These are phyloP conservation scores for Sapayoa aenigma DNA, from an alignment of 2,113 vertebrate genomes.

Conservation along the genomic window DNA sequence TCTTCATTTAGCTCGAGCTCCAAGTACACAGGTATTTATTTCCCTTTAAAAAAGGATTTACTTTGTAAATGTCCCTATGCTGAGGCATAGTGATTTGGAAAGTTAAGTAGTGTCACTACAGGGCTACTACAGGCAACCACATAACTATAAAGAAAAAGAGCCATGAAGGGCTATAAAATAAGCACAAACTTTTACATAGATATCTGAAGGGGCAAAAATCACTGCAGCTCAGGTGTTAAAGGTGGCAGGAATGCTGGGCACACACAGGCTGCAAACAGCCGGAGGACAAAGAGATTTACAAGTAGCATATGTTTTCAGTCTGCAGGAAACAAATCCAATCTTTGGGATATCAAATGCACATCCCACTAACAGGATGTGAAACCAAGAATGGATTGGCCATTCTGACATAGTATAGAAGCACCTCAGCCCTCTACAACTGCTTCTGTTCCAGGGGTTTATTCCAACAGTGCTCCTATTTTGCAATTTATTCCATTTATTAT, in stretches of 20 bases:
- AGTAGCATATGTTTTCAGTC: background rate
- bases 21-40: background rate
- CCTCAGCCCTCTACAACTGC: background rate
- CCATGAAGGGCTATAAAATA: background rate
- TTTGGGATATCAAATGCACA: constrained; percentile 11
- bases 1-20: background rate
- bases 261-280: background rate
- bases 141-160: background rate
- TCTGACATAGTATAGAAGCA: background rate
- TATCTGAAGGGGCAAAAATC: background rate
- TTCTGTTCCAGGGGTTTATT: background rate
- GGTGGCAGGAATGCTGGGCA: background rate
- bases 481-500: background rate
- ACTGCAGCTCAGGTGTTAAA: background rate
- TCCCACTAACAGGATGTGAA: background rate
- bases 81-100: too few relatives aligned
- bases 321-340: background rate
- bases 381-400: background rate
- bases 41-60: background rate
- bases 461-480: background rate
- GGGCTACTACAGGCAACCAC: background rate
- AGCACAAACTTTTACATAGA: background rate
- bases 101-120: background rate
- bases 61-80: too few relatives aligned
- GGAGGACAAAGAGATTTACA: background rate